Evolutionary conservation across 2,113 vertebrate genomes (phyloP), one percentile per base, ranked within the genome.

Genomic region (Antigone vipio): DNA sequence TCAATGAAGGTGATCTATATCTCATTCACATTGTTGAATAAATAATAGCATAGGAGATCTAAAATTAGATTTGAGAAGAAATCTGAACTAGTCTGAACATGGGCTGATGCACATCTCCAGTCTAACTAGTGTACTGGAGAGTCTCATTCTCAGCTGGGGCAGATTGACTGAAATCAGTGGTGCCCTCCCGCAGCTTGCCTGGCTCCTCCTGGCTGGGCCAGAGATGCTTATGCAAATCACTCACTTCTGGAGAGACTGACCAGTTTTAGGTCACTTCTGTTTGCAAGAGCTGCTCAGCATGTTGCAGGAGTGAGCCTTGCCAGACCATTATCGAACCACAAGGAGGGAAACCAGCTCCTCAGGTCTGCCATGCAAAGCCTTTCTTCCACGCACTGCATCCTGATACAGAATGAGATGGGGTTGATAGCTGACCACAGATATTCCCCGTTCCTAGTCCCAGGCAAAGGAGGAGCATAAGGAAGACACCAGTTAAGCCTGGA

Each of bases 11-110:
- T 0, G 4, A 95, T 95, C 96, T 78, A n/a, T 96, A 93, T 72
- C 91, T 93, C 85, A 69, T 92, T 97, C 94, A 96, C 88, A 92
- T 69, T 94, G 94, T 82, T 95, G 89, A 97, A 96, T 96, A 97
- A 97, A 96, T 95, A 95, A 95, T 94, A 82, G 50, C 88, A 71
- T 45, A 64, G 19, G 24, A 88, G 64, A n/a, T 34, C 91, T 96
- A 96, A 94, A 97, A 96, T 95, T 95, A 95, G 93, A 76, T 59
- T 68, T 49, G 86, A 76, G 85, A 56, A 93, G 93, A 89, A 92
- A 96, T 52, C 62, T 85, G 73, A 93, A 4, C 83, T n/a, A 40
- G 47, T 24, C 38, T 3, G 14, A 77, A 14, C 23, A 59, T 0
- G 8, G 58, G 44, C 35, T 83, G 74, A 42, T 55, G 68, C 45